Evolutionary conservation across 2,888 invertebrate genomes (phyloP), one percentile per base, ranked within the genome.

Genomic region (Drosophila recens): DNA sequence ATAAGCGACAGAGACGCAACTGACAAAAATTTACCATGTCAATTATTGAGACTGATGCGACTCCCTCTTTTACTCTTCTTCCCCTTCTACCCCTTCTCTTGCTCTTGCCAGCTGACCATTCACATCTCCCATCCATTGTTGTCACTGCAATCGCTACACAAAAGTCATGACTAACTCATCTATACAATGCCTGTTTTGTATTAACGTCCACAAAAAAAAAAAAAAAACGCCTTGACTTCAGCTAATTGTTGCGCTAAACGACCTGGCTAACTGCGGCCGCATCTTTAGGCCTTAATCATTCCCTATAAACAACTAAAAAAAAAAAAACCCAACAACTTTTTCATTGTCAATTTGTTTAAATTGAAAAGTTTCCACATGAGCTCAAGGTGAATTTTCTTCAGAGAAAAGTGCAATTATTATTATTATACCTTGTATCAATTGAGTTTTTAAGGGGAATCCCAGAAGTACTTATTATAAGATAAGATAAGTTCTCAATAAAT

Each of bases 11-110:
- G 36, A 59, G 64, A 69, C 72, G 58, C 81, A 77, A 56, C 80
- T 72, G 23, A 58, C 23, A 23, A 53, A 72, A 78, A 75, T 67
- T 75, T 82, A 82, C 89, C 70, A 79, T 84, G 87, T 79, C 85
- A 85, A 87, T 84, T 75, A 87, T 87, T 70, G 82, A 63, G 52
- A 63, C 67, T 78, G 79, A 68, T 68, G 56, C 62, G 42, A 58
- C 59, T 42, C 36, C 33, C 34, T 4, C 23, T 23, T 23, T 4
- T 23, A 4, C 23, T 13, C 8, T 3, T 10, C 5, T 13, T 13
- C 13, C 9, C 5, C 23, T 38, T 3, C 17, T 9, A 0, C 3
- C 38, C 36, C n/a, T 6, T n/a, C 11, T 11, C 33, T 20, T 30
- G 13, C 23, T 15, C 46, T 13, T 13, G 3, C 34, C 17, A 13